These are phyloP conservation scores for Turritopsis dohrnii DNA, from an alignment of 30 jellyfish, hydroid and myxozoan genomes.

Conservation along the genomic window DNA sequence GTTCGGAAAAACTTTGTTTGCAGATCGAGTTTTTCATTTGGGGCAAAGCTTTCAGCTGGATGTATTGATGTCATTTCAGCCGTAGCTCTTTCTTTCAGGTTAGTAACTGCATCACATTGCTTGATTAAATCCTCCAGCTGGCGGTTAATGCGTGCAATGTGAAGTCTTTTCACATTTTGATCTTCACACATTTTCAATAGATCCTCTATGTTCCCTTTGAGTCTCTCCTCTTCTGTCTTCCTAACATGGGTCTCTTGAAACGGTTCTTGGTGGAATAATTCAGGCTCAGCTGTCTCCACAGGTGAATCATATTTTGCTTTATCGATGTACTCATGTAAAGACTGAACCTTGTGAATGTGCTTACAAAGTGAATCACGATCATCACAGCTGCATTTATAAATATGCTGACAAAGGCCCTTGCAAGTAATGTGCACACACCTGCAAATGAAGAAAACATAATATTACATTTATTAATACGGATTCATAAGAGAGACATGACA, in stretches of 20 bases:
- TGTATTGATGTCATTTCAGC: neutral
- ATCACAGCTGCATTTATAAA: neutral
- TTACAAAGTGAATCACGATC: neutral
- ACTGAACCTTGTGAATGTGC: neutral
- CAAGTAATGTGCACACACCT: neutral
- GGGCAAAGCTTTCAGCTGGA: neutral
- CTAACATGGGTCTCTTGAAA: neutral
- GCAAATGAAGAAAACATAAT: too few relatives aligned
- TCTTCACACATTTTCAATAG: neutral
- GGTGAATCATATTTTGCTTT: neutral
- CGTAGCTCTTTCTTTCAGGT: neutral
- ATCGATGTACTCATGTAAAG: neutral
- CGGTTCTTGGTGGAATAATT: neutral
- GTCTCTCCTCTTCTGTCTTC: neutral
- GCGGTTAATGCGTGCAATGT: neutral
- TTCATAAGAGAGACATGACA: too few relatives aligned
- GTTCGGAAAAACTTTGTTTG: neutral
- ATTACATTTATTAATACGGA: too few relatives aligned
- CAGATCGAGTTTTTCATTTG: neutral
- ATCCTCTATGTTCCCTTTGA: neutral
- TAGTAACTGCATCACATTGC: neutral
- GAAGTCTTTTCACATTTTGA: neutral
- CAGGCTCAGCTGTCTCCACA: neutral
- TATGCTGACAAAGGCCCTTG: neutral
- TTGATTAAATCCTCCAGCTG: neutral